Conservation (phyloP, 2,888 invertebrate genomes). For the Rotaria magnacalcarata region DNA sequence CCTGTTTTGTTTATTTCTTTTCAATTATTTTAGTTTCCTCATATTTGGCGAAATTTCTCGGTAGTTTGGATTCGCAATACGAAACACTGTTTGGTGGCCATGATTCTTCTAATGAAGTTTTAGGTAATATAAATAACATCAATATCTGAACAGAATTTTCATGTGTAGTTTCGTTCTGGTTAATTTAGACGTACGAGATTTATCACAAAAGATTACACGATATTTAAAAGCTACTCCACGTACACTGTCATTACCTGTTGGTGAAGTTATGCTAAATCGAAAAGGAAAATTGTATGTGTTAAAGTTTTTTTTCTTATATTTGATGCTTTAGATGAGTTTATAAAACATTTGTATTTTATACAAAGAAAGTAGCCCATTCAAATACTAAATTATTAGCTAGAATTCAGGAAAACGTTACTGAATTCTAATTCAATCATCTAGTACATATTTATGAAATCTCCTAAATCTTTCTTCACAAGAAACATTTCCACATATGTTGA, state of each 20-base stretch:
- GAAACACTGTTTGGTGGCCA: not conserved
- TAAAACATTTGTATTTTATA: too few species aligned
- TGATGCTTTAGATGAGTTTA: too few species aligned
- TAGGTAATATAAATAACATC: not conserved
- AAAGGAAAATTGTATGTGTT: constrained; percentile 14
- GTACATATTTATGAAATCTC: too few species aligned
- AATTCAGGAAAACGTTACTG: too few species aligned
- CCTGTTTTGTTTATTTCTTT: too few species aligned
- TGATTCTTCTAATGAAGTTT: not conserved
- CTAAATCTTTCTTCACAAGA: too few species aligned
- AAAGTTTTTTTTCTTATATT: too few species aligned
- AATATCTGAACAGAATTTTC: too few species aligned
- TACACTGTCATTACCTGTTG: constrained; percentile 7
- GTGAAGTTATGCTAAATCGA: constrained; percentile 22
- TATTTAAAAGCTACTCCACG: constrained; percentile 1
- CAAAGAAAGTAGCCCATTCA: too few species aligned
- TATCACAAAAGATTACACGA: not conserved
- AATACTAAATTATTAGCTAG: too few species aligned
- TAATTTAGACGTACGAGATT: not conserved
- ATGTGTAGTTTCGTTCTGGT: not conserved
- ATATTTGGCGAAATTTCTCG: not conserved
- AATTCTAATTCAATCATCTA: too few species aligned
- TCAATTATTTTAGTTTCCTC: not conserved
- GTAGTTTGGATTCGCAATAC: not conserved
- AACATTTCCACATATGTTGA: too few species aligned